Base-by-base conservation (phyloP, 2,888 invertebrate genomes). In the Machimus atricapillus region DNA sequence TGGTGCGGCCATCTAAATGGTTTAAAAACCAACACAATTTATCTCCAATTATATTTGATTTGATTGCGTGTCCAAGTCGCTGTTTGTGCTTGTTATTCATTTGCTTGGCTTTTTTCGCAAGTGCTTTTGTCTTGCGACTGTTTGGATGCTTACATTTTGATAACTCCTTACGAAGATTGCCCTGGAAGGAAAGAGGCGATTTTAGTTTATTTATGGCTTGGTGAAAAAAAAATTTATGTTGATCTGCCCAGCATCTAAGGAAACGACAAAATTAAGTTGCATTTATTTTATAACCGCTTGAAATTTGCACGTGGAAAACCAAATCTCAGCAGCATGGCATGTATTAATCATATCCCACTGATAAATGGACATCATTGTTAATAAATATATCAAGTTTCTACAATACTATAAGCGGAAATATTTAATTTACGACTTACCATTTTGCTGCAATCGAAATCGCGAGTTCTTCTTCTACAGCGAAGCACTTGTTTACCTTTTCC, bases 11-110 rank as follows among this genome's bases (percentile, higher is more conserved):
- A 87, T 94, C 94, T 0, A 95, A 93, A 90, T 95, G 94, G 46
- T 95, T 94, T 89, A 95, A 94, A 90, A 97, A 96, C 97, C 97
- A 97, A 40, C 94, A 89, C 83, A 97, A 93, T 93, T 97, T 97
- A 90, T 97, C 97, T 58, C 96, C 96, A 43, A 95, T 90, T 31
- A 96, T 90, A 91, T 96, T 96, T 89, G 95, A 95, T 91, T 96
- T 96, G 74, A 96, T 94, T 16, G 95, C 94, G 89, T 95, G 94
- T 0, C 94, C 94, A 58, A 95, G 85, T 1, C 91, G 91, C 14
- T 86, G 85, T 89, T 92, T 92, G 86, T 92, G 92, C 87, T 92
- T 92, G 88, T 92, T 91, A 86, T 92, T 92, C 85, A 91, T 91
- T 0, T 91, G 96, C 89, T 95, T 95, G 8, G 95, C 93, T 92